Evolutionary conservation across 2,113 vertebrate species (phyloP).

Genomic region (Ursus arctos): DNA sequence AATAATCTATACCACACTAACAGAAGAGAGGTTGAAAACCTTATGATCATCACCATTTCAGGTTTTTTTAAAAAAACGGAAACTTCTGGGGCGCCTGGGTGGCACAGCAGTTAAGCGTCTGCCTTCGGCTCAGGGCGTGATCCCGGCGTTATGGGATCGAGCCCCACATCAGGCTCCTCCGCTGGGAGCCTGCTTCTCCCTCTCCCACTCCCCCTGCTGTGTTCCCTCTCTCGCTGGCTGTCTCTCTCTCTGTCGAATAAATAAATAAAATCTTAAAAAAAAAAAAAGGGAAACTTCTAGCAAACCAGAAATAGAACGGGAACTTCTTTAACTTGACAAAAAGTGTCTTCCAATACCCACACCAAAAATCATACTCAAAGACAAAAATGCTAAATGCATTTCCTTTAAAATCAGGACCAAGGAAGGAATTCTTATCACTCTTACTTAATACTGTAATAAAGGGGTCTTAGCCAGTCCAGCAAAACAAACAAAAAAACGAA

Average conservation of each 20-base stretch:
- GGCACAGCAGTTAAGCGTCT: no score
- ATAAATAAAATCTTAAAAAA: no score
- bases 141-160: no score
- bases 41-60: not conserved
- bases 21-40: conserved; percentile 22
- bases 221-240: no score
- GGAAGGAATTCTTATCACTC: not conserved
- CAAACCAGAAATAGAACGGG: not conserved
- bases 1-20: not conserved
- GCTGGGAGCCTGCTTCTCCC: no score
- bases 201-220: no score
- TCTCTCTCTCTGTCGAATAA: no score
- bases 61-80: not conserved
- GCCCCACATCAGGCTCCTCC: no score
- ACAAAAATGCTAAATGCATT: not conserved
- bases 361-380: not conserved
- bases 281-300: not conserved
- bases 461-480: not conserved
- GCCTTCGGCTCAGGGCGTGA: no score
- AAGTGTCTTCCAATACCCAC: not conserved
- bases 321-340: conserved; percentile 9
- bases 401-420: conserved; percentile 31
- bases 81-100: not conserved
- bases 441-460: not conserved
- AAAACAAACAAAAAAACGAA: conserved; percentile 40